Conservation (phyloP, 1,140 invertebrate genomes). For the Drosophila serrata region DNA sequence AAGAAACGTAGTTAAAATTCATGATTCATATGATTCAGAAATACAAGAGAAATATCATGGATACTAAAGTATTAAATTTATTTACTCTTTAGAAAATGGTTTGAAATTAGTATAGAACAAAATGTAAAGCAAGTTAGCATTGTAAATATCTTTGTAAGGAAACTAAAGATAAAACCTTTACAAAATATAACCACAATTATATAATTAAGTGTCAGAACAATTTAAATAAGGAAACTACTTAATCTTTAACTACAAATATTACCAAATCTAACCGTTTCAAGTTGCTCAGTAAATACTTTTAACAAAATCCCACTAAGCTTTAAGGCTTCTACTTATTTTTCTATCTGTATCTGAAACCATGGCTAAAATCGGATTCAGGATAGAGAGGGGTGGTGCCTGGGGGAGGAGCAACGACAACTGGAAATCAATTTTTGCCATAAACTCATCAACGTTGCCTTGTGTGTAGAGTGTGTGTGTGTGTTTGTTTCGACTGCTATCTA, state of each 20-base stretch:
- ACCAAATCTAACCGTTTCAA: background rate
- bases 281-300: background rate
- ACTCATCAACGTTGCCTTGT: conserved; percentile 70
- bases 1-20: background rate
- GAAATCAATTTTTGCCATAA: conserved; percentile 83
- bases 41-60: too few species aligned
- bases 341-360: conserved; percentile 5
- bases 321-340: background rate
- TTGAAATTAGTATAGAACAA: too few species aligned
- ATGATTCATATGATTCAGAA: too few species aligned
- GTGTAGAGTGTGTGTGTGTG: conserved; percentile 9
- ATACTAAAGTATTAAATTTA: too few species aligned
- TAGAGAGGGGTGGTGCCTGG: background rate
- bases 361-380: conserved; percentile 24
- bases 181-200: background rate
- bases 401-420: conserved; percentile 66
- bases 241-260: background rate
- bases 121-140: too few species aligned
- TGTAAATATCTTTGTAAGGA: too few species aligned
- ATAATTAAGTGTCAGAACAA: too few species aligned
- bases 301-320: background rate
- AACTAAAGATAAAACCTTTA: background rate
- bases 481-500: conserved; percentile 68
- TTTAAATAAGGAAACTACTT: background rate
- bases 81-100: too few species aligned